phyloP scores from a whole-genome alignment of 2,888 invertebrate genomes.

The Agrochola macilenta region DNA sequence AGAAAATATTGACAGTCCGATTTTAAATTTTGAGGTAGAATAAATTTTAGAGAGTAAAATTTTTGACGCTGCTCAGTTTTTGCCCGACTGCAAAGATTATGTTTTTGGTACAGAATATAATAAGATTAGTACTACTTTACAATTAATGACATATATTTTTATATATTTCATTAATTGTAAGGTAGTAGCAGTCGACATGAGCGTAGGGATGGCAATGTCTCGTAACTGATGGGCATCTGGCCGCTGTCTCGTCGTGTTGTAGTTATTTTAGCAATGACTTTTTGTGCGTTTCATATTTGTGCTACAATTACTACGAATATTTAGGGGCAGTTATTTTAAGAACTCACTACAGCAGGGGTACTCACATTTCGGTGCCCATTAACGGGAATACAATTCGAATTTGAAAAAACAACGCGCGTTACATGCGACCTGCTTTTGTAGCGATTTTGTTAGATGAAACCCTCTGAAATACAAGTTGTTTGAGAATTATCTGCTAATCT shows the following conservation, averaged over 20 bases:
- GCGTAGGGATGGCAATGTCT: neutral
- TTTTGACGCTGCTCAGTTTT: neutral
- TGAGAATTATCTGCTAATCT: neutral
- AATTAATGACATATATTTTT: neutral
- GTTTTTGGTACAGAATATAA: neutral
- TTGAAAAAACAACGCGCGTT: neutral
- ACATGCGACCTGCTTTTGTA: neutral
- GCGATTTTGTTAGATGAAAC: too few relatives aligned
- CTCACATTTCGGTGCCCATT: neutral
- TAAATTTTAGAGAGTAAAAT: slow-evolving; percentile 5
- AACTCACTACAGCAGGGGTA: neutral
- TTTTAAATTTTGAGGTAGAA: slow-evolving; percentile 35
- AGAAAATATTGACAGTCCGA: slow-evolving; percentile 28
- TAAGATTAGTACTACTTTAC: neutral
- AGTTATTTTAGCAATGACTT: neutral
- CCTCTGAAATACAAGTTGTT: neutral
- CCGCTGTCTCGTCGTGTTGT: neutral
- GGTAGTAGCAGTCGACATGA: neutral
- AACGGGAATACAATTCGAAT: neutral
- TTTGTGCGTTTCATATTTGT: neutral
- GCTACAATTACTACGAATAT: neutral
- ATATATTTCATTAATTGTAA: too few relatives aligned
- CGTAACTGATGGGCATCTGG: neutral
- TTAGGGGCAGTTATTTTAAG: neutral
- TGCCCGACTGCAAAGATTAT: neutral